Percentiles rank a stretch among this genome's conserved stretches.
phyloP scores from a whole-genome alignment of 2,797 vertebrate species.

The Notolabrus celidotus region DNA sequence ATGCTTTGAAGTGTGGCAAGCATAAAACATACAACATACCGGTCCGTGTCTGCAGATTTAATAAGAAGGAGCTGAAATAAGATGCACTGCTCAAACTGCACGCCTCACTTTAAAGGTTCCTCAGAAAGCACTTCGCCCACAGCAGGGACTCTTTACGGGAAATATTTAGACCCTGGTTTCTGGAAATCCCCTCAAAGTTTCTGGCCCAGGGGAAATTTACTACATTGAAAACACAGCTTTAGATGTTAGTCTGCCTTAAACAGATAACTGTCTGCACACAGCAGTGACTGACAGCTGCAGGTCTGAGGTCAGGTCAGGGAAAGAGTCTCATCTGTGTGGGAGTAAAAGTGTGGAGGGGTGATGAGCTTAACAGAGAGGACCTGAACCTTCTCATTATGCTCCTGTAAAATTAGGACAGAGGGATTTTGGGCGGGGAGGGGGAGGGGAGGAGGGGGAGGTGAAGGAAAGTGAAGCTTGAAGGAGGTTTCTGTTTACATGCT shows the following conservation, averaged over 20 bases:
- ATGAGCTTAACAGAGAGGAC: background rate
- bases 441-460: background rate
- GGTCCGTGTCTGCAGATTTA: too few species aligned
- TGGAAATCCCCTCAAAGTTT: background rate
- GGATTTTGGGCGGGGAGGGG: background rate
- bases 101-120: background rate
- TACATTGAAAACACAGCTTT: background rate
- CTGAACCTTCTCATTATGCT: background rate
- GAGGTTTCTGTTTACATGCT: constrained; percentile 63
- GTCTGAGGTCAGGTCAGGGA: constrained; percentile 26
- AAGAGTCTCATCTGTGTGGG: background rate
- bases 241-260: background rate
- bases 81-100: too few species aligned
- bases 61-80: too few species aligned
- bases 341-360: background rate
- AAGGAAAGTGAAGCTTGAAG: constrained; percentile 21
- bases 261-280: background rate
- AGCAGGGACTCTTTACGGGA: background rate
- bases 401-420: background rate
- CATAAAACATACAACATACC: too few species aligned
- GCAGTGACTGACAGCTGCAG: constrained; percentile 16
- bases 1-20: too few species aligned
- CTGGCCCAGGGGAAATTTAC: background rate
- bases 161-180: background rate
- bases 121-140: background rate